Percentiles rank a stretch among this genome's conserved stretches.
These are phyloP conservation scores for Pogonocichla stellata DNA, from an alignment of 2,113 vertebrate species.

Conservation along the genomic window DNA sequence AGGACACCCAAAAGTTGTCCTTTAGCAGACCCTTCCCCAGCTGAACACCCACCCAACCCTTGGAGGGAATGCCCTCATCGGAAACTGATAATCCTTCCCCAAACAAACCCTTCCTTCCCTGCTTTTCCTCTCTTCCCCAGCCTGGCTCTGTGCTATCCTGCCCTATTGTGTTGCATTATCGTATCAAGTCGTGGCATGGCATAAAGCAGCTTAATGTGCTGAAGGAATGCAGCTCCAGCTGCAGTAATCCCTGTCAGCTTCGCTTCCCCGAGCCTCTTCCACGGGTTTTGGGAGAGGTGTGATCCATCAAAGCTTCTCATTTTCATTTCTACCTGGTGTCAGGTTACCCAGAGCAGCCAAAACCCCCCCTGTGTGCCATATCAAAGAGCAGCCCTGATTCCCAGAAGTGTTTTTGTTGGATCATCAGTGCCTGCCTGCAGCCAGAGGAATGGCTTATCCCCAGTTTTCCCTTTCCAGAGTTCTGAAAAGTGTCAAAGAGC, in stretches of 20 bases:
- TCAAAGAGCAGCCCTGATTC: neutral
- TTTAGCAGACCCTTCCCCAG: neutral
- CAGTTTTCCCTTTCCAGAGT: neutral
- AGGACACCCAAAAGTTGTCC: neutral
- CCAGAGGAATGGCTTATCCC: neutral
- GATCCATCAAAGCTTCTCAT: constrained; percentile 35
- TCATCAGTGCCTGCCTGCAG: neutral
- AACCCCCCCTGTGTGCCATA: neutral
- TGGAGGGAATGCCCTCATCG: neutral
- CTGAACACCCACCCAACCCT: neutral
- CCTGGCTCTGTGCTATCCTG: neutral
- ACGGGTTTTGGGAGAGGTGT: neutral
- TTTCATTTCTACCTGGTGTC: neutral
- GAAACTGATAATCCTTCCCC: constrained; percentile 26
- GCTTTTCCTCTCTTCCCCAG: neutral
- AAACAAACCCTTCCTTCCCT: neutral
- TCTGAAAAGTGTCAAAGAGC: constrained; percentile 6
- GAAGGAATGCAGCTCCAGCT: neutral
- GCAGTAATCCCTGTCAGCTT: constrained; percentile 43
- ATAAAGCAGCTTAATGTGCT: constrained; percentile 21
- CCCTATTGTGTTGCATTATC: neutral
- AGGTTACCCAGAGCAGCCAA: neutral
- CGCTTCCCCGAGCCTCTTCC: neutral
- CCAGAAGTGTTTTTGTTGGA: constrained; percentile 34
- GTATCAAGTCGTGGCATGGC: constrained; percentile 39